Percentiles rank a stretch among this genome's conserved stretches.
Evolutionary conservation across 2,113 vertebrate genomes (phyloP).

Genomic region (Acrocephalus arundinaceus): DNA sequence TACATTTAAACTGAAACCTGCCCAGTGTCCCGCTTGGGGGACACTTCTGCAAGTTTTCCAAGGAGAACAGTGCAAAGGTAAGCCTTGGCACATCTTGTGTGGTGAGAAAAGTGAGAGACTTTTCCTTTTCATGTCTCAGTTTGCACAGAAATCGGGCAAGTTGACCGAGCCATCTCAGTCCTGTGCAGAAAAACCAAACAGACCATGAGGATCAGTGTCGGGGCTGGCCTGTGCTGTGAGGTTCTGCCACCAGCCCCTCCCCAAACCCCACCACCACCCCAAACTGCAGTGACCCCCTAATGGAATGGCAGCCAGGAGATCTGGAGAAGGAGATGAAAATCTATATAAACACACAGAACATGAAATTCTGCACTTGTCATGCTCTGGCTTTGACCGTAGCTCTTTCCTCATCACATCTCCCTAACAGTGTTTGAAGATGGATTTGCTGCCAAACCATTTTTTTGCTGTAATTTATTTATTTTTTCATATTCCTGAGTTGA

Average conservation of each 20-base stretch:
- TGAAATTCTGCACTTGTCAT: neutral
- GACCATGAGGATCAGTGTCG: rapidly evolving
- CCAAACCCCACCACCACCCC: neutral
- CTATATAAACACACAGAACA: neutral
- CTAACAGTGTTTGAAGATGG: neutral
- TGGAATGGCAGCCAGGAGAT: neutral
- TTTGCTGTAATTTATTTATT: neutral
- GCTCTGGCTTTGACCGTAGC: neutral
- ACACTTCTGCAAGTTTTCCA: neutral
- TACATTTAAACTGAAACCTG: neutral
- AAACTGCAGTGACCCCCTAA: neutral
- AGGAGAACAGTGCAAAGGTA: neutral
- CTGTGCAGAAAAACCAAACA: neutral
- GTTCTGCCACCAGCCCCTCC: neutral
- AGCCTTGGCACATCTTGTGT: neutral
- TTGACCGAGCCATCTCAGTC: neutral
- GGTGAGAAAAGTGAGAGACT: neutral
- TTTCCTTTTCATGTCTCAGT: neutral
- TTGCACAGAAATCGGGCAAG: neutral
- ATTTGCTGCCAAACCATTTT: neutral
- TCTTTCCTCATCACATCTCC: neutral
- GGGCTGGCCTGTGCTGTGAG: neutral
- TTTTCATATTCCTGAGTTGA: neutral
- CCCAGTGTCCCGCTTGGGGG: neutral
- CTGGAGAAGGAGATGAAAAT: neutral